Conservation (phyloP, 1,140 invertebrate genomes). For the Vanessa tameamea region DNA sequence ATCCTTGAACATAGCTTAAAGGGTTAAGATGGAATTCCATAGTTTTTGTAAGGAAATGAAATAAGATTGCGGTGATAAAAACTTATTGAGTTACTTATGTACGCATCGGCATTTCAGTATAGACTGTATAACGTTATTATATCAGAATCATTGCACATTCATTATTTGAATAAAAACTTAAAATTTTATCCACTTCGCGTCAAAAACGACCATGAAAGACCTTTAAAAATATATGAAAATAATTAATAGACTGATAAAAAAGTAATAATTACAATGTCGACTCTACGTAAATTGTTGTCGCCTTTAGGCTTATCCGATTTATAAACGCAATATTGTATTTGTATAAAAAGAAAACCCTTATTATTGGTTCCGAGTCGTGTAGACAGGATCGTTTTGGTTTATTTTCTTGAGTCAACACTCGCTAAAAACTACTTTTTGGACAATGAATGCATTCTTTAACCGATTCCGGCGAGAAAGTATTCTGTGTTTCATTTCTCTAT, state of each 20-base stretch:
- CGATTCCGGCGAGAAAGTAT: slow-evolving; percentile 17
- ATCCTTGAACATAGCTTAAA: no score
- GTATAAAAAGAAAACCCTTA: slow-evolving; percentile 80
- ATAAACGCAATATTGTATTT: slow-evolving; percentile 80
- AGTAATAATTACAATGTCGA: neutral
- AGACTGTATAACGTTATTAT: no score
- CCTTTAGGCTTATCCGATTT: slow-evolving; percentile 74
- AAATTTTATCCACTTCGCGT: no score
- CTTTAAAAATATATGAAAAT: neutral
- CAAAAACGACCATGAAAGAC: no score
- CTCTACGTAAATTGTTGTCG: slow-evolving; percentile 49
- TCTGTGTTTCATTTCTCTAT: neutral
- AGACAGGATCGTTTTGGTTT: slow-evolving; percentile 53
- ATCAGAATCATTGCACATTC: no score
- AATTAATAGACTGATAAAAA: neutral
- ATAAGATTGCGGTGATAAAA: neutral
- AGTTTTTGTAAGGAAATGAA: no score
- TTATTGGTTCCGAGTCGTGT: slow-evolving; percentile 72
- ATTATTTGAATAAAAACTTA: no score
- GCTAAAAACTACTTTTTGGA: slow-evolving; percentile 53
- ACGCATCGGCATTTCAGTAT: no score
- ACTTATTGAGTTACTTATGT: neutral
- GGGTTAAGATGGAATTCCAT: no score
- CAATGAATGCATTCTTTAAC: slow-evolving; percentile 42
- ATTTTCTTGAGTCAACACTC: slow-evolving; percentile 53